Conservation (phyloP, 2,113 vertebrate genomes). For the Malurus cyaneus region DNA sequence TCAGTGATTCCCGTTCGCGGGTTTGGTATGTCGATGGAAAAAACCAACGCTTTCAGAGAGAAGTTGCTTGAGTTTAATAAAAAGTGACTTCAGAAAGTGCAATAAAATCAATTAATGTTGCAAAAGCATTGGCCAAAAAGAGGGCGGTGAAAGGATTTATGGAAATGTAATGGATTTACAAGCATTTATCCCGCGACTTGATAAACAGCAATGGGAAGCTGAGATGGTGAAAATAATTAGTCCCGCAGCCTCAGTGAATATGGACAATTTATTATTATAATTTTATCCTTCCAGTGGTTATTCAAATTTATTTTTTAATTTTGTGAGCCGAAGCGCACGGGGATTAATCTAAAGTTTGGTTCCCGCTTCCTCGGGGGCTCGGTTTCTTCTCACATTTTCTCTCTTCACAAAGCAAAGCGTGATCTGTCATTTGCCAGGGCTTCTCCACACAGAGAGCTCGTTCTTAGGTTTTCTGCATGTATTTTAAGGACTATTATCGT, state of each 20-base stretch:
- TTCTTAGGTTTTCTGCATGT: not conserved
- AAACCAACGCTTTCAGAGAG: not conserved
- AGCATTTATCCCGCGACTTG: constrained; percentile 43
- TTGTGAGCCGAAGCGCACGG: not conserved
- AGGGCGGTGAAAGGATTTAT: constrained; percentile 24
- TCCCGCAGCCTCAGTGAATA: constrained; percentile 27
- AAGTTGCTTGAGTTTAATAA: constrained; percentile 28
- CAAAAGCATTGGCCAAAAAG: constrained; percentile 39
- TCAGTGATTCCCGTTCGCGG: not conserved
- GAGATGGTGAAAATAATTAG: constrained; percentile 57
- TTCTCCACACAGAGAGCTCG: not conserved
- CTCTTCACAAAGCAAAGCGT: not conserved
- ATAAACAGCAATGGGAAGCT: constrained; percentile 38
- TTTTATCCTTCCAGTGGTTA: constrained; percentile 54
- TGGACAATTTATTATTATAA: constrained; percentile 52
- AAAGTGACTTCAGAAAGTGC: constrained; percentile 31
- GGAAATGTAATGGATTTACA: constrained; percentile 54
- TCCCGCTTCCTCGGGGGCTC: not conserved
- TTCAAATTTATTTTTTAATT: constrained; percentile 65
- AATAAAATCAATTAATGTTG: constrained; percentile 60
- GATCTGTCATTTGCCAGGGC: not conserved
- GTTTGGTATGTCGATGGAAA: not conserved
- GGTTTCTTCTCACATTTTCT: not conserved
- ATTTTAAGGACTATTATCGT: not conserved
- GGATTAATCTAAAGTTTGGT: constrained; percentile 10